Percentiles rank a stretch among this genome's conserved stretches.
These are phyloP conservation scores for Zele albiditarsus DNA, from an alignment of 2,888 invertebrate species.

Conservation along the genomic window DNA sequence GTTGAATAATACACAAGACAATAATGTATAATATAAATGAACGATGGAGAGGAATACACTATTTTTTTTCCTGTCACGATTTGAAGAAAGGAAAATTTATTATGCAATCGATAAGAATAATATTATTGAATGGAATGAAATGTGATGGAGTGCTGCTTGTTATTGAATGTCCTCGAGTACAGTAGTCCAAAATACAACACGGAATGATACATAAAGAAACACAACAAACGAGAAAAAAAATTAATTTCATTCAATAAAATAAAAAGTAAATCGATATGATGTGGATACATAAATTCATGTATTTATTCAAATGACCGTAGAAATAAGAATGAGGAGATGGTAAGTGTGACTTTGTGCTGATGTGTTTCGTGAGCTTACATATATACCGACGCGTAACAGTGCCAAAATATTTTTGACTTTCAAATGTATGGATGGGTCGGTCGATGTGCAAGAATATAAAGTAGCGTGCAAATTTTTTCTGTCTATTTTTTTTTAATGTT, in stretches of 20 bases:
- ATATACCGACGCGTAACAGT: constrained; percentile 39
- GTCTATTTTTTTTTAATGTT: not conserved
- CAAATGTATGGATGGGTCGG: constrained; percentile 52
- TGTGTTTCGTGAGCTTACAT: constrained; percentile 52
- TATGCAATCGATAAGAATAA: constrained; percentile 8
- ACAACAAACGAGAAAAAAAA: not conserved
- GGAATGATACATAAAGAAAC: not conserved
- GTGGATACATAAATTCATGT: not conserved
- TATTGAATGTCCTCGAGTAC: not conserved
- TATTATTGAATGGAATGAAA: not conserved
- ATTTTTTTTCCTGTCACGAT: not conserved
- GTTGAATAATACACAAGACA: not conserved
- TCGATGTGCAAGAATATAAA: constrained; percentile 56
- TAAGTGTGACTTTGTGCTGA: constrained; percentile 18
- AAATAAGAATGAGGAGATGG: not conserved
- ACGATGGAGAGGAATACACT: not conserved
- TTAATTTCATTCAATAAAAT: not conserved
- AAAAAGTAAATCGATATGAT: not conserved
- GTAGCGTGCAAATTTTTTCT: constrained; percentile 53
- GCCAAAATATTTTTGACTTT: constrained; percentile 60
- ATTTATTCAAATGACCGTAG: not conserved
- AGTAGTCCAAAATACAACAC: constrained; percentile 10
- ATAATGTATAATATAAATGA: not conserved
- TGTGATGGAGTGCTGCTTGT: not conserved
- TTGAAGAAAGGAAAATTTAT: not conserved